Evolutionary conservation across 2,888 invertebrate genomes (phyloP), one percentile per base, ranked within the genome.

Genomic region (Sarcophaga carnaria): DNA sequence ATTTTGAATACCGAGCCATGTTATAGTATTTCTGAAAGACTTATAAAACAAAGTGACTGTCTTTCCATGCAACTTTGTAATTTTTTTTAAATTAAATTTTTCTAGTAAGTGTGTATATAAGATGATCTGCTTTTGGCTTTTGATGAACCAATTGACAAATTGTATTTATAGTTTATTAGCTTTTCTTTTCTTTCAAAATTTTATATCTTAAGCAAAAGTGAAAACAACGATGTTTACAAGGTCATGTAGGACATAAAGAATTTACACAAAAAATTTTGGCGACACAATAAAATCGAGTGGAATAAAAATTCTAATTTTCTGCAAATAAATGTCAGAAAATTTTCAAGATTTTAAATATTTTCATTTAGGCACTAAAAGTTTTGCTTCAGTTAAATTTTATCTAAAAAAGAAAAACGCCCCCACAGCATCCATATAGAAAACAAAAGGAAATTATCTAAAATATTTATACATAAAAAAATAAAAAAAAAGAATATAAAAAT

Each of bases 311-410:
- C 2, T 54, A 1, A 14, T 54, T 54, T 54, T 54, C 5, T 54
- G 54, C 54, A 54, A 54, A 54, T 4, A 10, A 17, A 12, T 54
- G 54, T 54, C 54, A 17, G 27, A 37, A 72, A 67, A 59, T 14
- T 45, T 54, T 54, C 14, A 37, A 80, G n/a, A 77, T 14, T 37
- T 71, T 59, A 86, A 83, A 83, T 83, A 78, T 80, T 83, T 86
- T 77, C 64, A 54, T 70, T 80, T 83, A 49, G 37, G 20, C 49
- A 54, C 20, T 59, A 49, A 22, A 76, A 69, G 76, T 86, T 76
- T 75, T 22, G 17, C 37, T 82, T 62, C 64, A 63, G 67, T 17
- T 62, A 75, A 81, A 69, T 63, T 77, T 10, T 71, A 47, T 20
- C 17, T 67, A 54, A 78, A 72, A 27, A 62, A 72, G 45, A 78